These are phyloP conservation scores for Himalopsyche japonica DNA, from an alignment of 2,888 invertebrate species.

Conservation along the genomic window DNA sequence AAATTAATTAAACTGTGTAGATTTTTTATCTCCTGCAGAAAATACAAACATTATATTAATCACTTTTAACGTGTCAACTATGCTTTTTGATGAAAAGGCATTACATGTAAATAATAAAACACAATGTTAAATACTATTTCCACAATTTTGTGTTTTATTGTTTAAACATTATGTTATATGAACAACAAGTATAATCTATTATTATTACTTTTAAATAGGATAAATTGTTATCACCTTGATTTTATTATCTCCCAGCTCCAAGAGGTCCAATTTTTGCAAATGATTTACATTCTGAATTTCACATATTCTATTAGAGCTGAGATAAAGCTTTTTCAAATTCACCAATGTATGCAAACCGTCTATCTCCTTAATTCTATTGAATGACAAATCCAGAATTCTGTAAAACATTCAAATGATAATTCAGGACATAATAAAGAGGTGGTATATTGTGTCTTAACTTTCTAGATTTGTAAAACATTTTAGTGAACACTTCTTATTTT, in stretches of 20 bases:
- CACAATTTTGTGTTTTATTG: no score
- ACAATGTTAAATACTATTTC: no score
- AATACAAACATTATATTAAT: not conserved
- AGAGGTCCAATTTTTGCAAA: conserved; percentile 74
- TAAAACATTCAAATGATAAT: conserved; percentile 44
- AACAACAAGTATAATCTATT: not conserved
- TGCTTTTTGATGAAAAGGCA: no score
- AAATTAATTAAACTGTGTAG: conserved; percentile 75
- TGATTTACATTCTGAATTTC: conserved; percentile 87
- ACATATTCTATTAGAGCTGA: conserved; percentile 87
- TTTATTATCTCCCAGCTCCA: conserved; percentile 96
- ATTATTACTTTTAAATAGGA: not conserved
- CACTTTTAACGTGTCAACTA: no score
- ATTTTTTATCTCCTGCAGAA: conserved; percentile 79
- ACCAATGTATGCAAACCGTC: conserved; percentile 75
- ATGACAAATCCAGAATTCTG: conserved; percentile 91
- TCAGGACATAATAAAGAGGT: not conserved
- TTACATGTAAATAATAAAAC: no score
- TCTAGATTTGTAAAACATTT: no score
- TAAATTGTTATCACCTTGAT: conserved; percentile 64
- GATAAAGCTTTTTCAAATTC: conserved; percentile 80
- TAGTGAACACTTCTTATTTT: no score
- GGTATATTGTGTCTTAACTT: no score
- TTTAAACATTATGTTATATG: no score
- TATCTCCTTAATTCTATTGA: conserved; percentile 89